Conservation (phyloP, 2,888 invertebrate genomes). For the Sinelater perroti region DNA sequence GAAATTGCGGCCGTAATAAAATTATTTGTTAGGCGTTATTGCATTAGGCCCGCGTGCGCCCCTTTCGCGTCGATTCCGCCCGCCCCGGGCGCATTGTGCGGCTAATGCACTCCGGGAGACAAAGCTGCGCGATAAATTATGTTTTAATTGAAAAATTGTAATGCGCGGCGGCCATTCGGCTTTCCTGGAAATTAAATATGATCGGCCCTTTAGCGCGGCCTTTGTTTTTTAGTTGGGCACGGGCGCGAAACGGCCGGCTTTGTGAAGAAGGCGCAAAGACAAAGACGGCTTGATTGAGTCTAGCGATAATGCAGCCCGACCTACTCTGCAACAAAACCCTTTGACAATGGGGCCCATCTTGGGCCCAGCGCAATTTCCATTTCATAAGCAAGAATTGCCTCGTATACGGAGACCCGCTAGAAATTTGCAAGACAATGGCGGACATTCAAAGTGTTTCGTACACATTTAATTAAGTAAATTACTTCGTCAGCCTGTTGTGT, state of each 20-base stretch:
- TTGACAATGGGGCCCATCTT: conserved; percentile 21
- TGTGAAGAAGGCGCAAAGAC: conserved; percentile 14
- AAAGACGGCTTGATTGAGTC: conserved; percentile 21
- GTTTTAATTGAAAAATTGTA: conserved; percentile 28
- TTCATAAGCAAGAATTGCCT: too few species aligned
- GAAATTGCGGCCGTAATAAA: background rate
- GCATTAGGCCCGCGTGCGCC: background rate
- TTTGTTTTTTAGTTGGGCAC: conserved; percentile 19
- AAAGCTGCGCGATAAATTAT: conserved; percentile 5
- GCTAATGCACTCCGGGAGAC: background rate
- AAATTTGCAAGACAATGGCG: conserved; percentile 2
- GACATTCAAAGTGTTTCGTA: too few species aligned
- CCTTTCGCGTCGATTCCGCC: too few species aligned
- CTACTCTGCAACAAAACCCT: conserved; percentile 19
- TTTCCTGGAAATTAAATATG: background rate
- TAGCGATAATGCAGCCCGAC: conserved; percentile 16
- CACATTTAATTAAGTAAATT: too few species aligned
- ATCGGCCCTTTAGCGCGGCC: background rate
- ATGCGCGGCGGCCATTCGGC: conserved; percentile 5
- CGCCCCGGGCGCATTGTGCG: too few species aligned
- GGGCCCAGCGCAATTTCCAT: too few species aligned
- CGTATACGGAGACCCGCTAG: too few species aligned
- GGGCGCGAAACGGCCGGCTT: conserved; percentile 1
- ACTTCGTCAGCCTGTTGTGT: too few species aligned
- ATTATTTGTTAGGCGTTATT: background rate